phyloP scores from a whole-genome alignment of 2,113 vertebrate species.

The Phocoena phocoena region DNA sequence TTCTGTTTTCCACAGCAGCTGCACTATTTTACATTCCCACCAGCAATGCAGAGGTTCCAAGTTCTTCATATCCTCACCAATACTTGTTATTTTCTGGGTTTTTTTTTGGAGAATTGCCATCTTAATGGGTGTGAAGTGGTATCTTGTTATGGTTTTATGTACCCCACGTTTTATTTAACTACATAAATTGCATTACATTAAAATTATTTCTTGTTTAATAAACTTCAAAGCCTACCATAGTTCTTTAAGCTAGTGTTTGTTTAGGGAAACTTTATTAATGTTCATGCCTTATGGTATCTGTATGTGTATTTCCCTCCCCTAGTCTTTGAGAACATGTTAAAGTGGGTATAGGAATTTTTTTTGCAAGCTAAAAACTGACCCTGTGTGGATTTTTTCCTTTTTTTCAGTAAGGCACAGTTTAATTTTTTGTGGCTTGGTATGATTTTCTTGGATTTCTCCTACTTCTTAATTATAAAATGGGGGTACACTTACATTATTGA shows the following conservation, averaged over 20 bases:
- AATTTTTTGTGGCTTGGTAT: background rate
- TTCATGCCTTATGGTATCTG: background rate
- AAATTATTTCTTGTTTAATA: background rate
- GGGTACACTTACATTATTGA: background rate
- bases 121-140: background rate
- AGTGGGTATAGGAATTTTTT: background rate
- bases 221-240: background rate
- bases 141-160: background rate
- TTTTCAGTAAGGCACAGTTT: background rate
- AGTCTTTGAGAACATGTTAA: background rate
- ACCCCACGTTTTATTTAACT: background rate
- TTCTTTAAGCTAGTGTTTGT: background rate
- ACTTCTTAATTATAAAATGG: constrained; percentile 4
- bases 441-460: background rate
- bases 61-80: background rate
- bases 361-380: background rate
- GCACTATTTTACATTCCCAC: background rate
- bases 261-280: background rate
- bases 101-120: background rate
- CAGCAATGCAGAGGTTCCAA: background rate
- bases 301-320: background rate
- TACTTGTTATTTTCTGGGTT: background rate
- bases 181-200: background rate
- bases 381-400: background rate
- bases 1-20: background rate